Evolutionary conservation across 64 coral and sea anemone genomes (phyloP).

Genomic region (Stichodactyla mertensii): DNA sequence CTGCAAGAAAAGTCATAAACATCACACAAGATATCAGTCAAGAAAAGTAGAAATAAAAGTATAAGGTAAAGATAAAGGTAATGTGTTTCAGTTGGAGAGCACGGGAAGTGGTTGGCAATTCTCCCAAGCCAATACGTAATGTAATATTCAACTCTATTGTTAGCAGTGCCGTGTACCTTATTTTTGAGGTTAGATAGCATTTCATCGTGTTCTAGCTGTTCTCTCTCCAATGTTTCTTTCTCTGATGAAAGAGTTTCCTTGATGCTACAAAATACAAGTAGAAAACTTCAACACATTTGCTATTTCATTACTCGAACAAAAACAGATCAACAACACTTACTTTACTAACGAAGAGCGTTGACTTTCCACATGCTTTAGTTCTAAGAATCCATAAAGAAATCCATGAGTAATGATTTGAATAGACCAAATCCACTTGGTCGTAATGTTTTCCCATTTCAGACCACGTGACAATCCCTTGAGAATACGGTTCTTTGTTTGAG

Average conservation of each 20-base stretch:
- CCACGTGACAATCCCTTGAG: no score
- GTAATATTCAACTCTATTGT: no score
- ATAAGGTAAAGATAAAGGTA: neutral
- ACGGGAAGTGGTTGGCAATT: neutral
- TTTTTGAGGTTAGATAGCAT: neutral
- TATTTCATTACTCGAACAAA: neutral
- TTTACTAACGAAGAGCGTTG: neutral
- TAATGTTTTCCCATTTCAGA: no score
- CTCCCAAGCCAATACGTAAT: no score
- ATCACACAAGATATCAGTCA: no score
- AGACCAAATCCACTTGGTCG: no score
- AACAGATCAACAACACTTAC: neutral
- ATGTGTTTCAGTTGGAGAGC: neutral
- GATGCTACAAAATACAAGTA: neutral
- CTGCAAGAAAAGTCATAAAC: neutral
- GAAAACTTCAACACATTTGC: neutral
- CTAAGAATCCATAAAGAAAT: neutral
- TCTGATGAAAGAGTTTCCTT: conserved; percentile 9
- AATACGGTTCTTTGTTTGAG: no score
- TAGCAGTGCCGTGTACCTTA: neutral
- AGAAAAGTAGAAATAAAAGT: neutral
- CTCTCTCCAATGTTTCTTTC: conserved; percentile 17
- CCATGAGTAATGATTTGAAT: neutral
- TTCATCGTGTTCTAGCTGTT: neutral
- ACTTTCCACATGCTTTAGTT: neutral